A percentile compares a stretch with the other conserved stretches of the same genome.
Evolutionary conservation across 2,888 invertebrate species (phyloP).

Genomic region (Abrostola tripartita): DNA sequence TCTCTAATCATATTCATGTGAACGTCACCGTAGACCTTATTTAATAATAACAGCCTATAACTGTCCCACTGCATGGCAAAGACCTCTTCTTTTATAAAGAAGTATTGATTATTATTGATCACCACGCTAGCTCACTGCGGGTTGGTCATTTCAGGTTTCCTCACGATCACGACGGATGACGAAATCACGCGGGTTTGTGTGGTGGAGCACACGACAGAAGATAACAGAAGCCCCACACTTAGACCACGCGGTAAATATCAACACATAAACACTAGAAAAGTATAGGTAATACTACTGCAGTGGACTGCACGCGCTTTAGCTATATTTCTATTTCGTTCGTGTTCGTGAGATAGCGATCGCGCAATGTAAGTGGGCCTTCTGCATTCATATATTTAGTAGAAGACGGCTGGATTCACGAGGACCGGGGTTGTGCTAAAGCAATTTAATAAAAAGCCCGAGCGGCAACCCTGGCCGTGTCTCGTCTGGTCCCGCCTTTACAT

Average conservation of each 20-base stretch:
- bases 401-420: slow-evolving; percentile 57
- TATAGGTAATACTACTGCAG: background rate
- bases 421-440: slow-evolving; percentile 60
- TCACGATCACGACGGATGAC: too few species aligned
- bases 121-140: too few species aligned
- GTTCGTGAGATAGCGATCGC: slow-evolving; percentile 4
- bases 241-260: background rate
- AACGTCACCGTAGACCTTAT: too few species aligned
- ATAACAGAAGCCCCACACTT: background rate
- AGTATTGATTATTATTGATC: too few species aligned
- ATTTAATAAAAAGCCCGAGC: slow-evolving; percentile 75
- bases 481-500: slow-evolving; percentile 48
- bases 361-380: slow-evolving; percentile 26
- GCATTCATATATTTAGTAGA: slow-evolving; percentile 1
- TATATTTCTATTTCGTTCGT: background rate
- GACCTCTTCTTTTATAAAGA: too few species aligned
- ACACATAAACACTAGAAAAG: background rate
- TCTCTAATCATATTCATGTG: too few species aligned
- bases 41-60: too few species aligned
- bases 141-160: too few species aligned
- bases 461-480: slow-evolving; percentile 45
- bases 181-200: slow-evolving; percentile 21
- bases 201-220: background rate
- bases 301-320: background rate
- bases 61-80: too few species aligned